Evolutionary conservation across 2,888 invertebrate species (phyloP), one percentile per base, ranked within the genome.

Genomic region (Drosophila antonietae): DNA sequence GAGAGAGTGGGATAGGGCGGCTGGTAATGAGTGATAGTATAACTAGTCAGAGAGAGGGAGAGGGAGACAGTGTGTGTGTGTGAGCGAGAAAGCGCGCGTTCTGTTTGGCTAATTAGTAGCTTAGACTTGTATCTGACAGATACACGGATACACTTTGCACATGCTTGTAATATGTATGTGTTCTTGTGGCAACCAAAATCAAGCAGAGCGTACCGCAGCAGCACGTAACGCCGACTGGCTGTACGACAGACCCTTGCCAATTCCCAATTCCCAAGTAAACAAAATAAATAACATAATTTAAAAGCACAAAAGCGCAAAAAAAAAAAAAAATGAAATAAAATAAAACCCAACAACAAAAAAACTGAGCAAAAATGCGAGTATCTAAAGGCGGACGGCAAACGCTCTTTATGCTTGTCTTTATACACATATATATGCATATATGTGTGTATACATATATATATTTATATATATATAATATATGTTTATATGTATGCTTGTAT

Each of bases 231-330:
- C 41, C 72, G 67, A 72, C 69, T 77, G 86, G 57, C 68, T 49
- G 73, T 68, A 73, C 65, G 65, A 71, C 73, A 56, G 74, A 67
- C 78, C 65, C 85, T 78, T 75, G 84, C 75, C 76, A 84, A 83
- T 84, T 68, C 75, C 63, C 71, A 78, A 89, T 84, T 68, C 75
- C 61, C 71, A 78, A 89, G 90, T 85, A 88, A 85, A 80, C 83
- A 85, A 70, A 82, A 89, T 73, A 84, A 79, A 79, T 75, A 84
- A 78, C 65, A 83, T 74, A 63, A 83, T 76, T 80, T 81, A 76
- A 70, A 75, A 75, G 55, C 64, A 39, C 58, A 74, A 69, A 77
- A 68, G 67, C 63, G 64, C 70, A 67, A 81, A 51, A 33, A 31
- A 23, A 47, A 15, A 20, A 20, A 20, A 20, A 20, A 28, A 47